Evolutionary conservation across 2,888 invertebrate genomes (phyloP).

Genomic region (Yponomeuta plumbellus): DNA sequence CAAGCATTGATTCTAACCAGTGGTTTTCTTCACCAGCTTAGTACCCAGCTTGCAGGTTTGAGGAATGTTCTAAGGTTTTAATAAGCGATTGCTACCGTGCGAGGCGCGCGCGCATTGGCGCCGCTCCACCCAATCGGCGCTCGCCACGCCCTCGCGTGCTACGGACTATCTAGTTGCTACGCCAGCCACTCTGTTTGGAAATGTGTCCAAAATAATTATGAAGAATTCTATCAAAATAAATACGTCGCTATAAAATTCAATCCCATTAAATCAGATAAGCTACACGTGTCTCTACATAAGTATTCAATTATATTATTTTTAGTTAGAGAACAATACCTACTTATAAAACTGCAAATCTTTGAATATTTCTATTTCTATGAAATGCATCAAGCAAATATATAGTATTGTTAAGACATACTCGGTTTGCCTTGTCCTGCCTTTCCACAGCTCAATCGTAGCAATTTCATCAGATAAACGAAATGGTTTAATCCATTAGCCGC

Average conservation of each 20-base stretch:
- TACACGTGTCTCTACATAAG: too few relatives aligned
- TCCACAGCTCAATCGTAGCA: neutral
- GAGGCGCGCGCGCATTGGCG: constrained; percentile 71
- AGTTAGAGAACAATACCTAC: too few relatives aligned
- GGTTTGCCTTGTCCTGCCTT: neutral
- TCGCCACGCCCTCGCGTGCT: constrained; percentile 53
- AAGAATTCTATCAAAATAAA: neutral
- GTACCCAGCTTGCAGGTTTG: neutral
- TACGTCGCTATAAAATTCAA: neutral
- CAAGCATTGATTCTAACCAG: neutral
- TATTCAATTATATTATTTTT: too few relatives aligned
- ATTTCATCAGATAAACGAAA: neutral
- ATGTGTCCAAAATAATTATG: neutral
- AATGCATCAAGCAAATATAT: neutral
- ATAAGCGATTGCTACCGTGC: constrained; percentile 51
- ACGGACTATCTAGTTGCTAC: neutral
- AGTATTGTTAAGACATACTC: neutral
- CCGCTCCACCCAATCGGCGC: constrained; percentile 59
- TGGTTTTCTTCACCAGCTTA: neutral
- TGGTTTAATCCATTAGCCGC: constrained; percentile 1
- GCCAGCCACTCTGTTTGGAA: neutral
- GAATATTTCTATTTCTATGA: neutral
- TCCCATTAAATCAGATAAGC: neutral
- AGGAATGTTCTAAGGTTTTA: neutral
- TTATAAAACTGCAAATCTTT: too few relatives aligned